Evolutionary conservation across 2,797 vertebrate species (phyloP).

Genomic region (Pipistrellus pipistrellus): DNA sequence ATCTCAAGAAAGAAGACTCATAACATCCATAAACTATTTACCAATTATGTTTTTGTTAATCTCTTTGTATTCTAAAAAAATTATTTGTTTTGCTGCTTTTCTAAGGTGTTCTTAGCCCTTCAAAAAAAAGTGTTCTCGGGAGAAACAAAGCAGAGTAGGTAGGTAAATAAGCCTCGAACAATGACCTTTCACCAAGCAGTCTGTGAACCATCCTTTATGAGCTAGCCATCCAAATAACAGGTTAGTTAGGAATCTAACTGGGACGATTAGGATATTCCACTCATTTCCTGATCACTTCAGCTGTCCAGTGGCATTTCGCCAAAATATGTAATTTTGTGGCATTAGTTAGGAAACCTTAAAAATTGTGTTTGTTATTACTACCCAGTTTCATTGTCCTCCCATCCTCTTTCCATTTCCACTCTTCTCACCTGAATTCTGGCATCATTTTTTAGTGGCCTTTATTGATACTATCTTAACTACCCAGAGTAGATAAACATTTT

Average conservation of each 20-base stretch:
- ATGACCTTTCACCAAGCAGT: background rate
- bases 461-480: constrained; percentile 34
- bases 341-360: constrained; percentile 64
- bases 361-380: constrained; percentile 71
- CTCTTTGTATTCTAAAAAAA: background rate
- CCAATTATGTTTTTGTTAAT: background rate
- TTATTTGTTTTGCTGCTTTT: constrained; percentile 13
- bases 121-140: constrained; percentile 4
- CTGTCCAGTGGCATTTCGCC: constrained; percentile 52
- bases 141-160: background rate
- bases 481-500: constrained; percentile 38
- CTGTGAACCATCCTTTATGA: background rate
- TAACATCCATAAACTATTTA: background rate
- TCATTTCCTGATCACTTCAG: constrained; percentile 64
- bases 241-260: constrained; percentile 12
- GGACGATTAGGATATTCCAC: background rate
- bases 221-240: background rate
- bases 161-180: background rate
- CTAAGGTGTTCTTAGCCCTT: background rate
- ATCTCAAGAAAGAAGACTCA: background rate
- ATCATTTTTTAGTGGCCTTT: constrained; percentile 59
- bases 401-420: constrained; percentile 52
- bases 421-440: constrained; percentile 51
- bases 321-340: constrained; percentile 55
- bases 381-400: constrained; percentile 38